A percentile compares a stretch with the other conserved stretches of the same genome.
Evolutionary conservation across 2,888 invertebrate species (phyloP).

Genomic region (Zaprionus bogoriensis): DNA sequence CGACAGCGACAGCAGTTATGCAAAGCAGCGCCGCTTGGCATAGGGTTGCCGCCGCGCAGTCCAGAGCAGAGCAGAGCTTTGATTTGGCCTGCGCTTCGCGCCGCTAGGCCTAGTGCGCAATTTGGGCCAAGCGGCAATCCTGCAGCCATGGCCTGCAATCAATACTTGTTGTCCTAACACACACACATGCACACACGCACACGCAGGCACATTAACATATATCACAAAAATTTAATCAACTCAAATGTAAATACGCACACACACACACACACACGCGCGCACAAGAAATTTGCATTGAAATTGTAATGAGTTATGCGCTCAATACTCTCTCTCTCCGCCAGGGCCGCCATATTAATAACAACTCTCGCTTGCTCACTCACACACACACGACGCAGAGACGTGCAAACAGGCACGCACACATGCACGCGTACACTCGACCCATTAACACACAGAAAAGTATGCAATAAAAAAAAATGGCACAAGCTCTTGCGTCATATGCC

Average conservation of each 20-base stretch:
- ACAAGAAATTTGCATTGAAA: conserved; percentile 70
- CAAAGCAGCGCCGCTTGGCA: conserved; percentile 47
- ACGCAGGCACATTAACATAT: conserved; percentile 20
- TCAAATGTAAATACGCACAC: conserved; percentile 61
- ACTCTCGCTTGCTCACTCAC: conserved; percentile 10
- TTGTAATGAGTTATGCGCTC: conserved; percentile 72
- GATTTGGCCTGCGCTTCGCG: conserved; percentile 38
- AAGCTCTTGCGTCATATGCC: conserved; percentile 70
- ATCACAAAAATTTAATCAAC: conserved; percentile 69
- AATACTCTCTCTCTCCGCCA: conserved; percentile 10
- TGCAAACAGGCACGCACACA: conserved; percentile 5
- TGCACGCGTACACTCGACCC: conserved; percentile 53
- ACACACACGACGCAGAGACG: conserved; percentile 1
- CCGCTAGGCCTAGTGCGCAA: conserved; percentile 46
- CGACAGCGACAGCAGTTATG: conserved; percentile 42
- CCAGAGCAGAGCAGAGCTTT: conserved; percentile 53
- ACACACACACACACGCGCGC: conserved; percentile 17
- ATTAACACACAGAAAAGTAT: conserved; percentile 72
- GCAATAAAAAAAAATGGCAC: conserved; percentile 60
- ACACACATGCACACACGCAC: conserved; percentile 14
- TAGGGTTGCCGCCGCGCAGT: conserved; percentile 66
- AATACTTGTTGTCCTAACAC: conserved; percentile 69
- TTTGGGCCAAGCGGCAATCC: conserved; percentile 51
- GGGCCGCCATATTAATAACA: too few relatives aligned
- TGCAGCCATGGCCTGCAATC: conserved; percentile 63